phyloP scores from a whole-genome alignment of 1,140 invertebrate species.

The Phenacoccus solenopsis region DNA sequence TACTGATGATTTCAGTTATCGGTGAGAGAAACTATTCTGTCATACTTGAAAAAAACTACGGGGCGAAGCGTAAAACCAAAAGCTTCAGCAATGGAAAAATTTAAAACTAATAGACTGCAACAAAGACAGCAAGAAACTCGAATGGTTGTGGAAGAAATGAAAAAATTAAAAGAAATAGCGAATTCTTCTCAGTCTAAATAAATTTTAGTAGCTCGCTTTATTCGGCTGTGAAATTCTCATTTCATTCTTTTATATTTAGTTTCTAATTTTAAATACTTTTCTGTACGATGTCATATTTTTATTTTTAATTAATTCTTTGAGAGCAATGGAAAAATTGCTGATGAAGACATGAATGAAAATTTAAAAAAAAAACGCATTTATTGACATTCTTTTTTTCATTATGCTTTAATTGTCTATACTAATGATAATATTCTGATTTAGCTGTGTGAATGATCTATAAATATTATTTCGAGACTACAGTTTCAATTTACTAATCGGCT shows the following conservation, averaged over 20 bases:
- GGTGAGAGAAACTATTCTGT: not conserved
- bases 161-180: not conserved
- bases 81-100: not conserved
- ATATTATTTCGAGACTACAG: no score
- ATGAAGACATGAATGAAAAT: no score
- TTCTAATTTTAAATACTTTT: not conserved
- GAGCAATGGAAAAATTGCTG: no score
- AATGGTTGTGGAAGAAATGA: not conserved
- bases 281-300: not conserved
- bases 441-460: no score
- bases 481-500: no score
- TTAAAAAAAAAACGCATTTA: not conserved
- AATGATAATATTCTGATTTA: no score
- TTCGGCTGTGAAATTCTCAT: not conserved
- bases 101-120: not conserved
- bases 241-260: not conserved
- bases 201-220: not conserved
- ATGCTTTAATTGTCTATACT: no score
- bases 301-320: no score
- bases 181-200: not conserved
- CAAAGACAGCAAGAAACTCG: not conserved
- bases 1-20: not conserved
- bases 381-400: no score
- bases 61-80: not conserved
- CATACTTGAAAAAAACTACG: not conserved